A percentile compares a stretch with the other conserved stretches of the same genome.
phyloP scores from a whole-genome alignment of 2,888 invertebrate genomes.

The Smittia aterrima region DNA sequence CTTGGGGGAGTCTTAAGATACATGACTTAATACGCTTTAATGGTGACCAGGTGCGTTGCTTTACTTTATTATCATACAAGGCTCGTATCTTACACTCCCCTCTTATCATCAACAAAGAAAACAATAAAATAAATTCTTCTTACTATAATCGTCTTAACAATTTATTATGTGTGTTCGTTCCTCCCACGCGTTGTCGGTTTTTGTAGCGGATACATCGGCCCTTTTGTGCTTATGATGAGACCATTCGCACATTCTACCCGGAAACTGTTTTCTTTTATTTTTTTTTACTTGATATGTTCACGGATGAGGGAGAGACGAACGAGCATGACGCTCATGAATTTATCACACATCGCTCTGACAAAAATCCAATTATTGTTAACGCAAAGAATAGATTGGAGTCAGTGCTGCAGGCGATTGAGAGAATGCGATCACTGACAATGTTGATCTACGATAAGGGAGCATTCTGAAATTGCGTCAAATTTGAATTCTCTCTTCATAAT shows the following conservation, averaged over 20 bases:
- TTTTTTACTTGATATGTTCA: constrained; percentile 23
- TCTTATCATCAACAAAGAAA: constrained; percentile 19
- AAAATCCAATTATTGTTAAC: constrained; percentile 17
- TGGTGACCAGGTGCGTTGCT: constrained; percentile 26
- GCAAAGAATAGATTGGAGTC: background rate
- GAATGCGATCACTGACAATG: too few relatives aligned
- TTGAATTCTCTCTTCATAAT: too few relatives aligned
- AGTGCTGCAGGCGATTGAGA: too few relatives aligned
- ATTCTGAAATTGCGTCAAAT: too few relatives aligned
- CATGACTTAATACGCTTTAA: constrained; percentile 34
- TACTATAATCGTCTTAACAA: constrained; percentile 33
- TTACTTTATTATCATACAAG: constrained; percentile 17
- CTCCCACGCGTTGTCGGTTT: background rate
- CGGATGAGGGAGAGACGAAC: background rate
- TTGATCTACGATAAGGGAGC: too few relatives aligned
- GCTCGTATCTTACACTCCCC: background rate
- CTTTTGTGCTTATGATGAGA: background rate
- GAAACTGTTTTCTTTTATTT: background rate
- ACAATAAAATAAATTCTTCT: constrained; percentile 39
- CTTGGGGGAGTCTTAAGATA: background rate
- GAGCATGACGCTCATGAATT: background rate
- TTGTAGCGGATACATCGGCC: background rate
- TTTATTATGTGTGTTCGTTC: constrained; percentile 33
- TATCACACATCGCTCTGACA: constrained; percentile 2
- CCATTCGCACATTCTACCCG: background rate